Evolutionary conservation across 2,113 vertebrate species (phyloP).

Genomic region (Ameiurus melas): DNA sequence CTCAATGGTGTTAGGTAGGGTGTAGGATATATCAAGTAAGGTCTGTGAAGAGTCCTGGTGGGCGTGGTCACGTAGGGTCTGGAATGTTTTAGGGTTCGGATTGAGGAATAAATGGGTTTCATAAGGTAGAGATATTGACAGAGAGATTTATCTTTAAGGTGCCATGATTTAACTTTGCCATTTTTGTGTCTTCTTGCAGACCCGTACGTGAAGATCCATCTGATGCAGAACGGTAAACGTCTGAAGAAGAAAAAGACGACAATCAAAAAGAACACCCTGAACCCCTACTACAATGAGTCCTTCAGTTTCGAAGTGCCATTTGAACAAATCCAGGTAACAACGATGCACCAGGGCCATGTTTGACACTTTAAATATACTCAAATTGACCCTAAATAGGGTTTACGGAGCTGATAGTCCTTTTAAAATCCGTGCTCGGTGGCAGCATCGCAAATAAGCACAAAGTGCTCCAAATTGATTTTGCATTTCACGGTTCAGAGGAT

Average conservation of each 20-base stretch:
- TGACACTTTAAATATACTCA: not conserved
- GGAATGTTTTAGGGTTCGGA: not conserved
- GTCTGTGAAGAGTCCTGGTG: not conserved
- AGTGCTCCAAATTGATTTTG: constrained; percentile 65
- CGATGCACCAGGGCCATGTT: not conserved
- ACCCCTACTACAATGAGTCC: constrained; percentile 99
- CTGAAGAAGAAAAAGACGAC: constrained; percentile 99
- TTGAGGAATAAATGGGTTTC: not conserved
- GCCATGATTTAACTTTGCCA: not conserved
- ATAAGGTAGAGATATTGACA: not conserved
- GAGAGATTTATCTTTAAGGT: not conserved
- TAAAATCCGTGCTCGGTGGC: constrained; percentile 15
- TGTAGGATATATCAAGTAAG: not conserved
- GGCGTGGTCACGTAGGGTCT: not conserved
- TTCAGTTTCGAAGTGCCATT: constrained; percentile 99
- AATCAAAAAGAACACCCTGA: constrained; percentile 99
- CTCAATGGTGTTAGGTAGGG: not conserved
- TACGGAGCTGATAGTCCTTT: constrained; percentile 10
- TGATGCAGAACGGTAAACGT: constrained; percentile 98
- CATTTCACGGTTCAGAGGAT: constrained; percentile 61
- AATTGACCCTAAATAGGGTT: not conserved
- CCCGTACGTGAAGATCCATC: constrained; percentile 98
- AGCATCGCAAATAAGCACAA: constrained; percentile 32
- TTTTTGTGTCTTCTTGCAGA: constrained; percentile 67
- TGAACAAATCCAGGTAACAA: constrained; percentile 97